Percentiles rank a stretch among this genome's conserved stretches.
phyloP scores from a whole-genome alignment of 2,113 vertebrate species.

The Myotis yumanensis region DNA sequence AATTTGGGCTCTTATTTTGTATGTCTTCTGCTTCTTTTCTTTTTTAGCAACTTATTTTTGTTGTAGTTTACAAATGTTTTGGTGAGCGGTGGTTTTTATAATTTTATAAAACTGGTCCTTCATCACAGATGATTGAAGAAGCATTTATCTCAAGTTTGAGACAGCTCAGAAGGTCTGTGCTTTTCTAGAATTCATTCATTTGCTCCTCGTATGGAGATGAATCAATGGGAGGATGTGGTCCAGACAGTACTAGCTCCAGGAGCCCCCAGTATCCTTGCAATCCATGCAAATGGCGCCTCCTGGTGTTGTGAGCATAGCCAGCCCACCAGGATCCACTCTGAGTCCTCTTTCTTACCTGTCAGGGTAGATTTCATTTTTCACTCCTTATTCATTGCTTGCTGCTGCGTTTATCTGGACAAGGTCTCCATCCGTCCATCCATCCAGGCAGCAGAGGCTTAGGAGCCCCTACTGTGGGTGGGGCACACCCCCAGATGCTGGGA shows the following conservation, averaged over 20 bases:
- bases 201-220: neutral
- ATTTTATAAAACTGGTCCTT: slow-evolving; percentile 17
- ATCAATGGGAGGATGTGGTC: neutral
- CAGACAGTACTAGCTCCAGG: neutral
- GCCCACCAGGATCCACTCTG: too few relatives aligned
- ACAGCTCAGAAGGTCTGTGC: neutral
- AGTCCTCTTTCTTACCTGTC: neutral
- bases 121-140: neutral
- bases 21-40: neutral
- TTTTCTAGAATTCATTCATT: slow-evolving; percentile 3
- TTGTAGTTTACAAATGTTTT: neutral
- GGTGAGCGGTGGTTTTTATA: neutral
- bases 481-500: neutral
- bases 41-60: neutral
- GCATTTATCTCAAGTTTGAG: neutral
- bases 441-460: neutral
- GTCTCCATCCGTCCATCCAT: neutral
- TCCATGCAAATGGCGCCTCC: slow-evolving; percentile 5
- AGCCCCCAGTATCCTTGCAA: neutral
- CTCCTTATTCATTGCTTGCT: neutral
- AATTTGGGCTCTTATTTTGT: neutral
- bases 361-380: neutral
- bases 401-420: neutral
- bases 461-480: neutral
- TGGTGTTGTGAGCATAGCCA: neutral